A percentile compares a stretch with the other conserved stretches of the same genome.
Conservation (phyloP, 2,797 vertebrate species). For the Aphelocoma californica region DNA sequence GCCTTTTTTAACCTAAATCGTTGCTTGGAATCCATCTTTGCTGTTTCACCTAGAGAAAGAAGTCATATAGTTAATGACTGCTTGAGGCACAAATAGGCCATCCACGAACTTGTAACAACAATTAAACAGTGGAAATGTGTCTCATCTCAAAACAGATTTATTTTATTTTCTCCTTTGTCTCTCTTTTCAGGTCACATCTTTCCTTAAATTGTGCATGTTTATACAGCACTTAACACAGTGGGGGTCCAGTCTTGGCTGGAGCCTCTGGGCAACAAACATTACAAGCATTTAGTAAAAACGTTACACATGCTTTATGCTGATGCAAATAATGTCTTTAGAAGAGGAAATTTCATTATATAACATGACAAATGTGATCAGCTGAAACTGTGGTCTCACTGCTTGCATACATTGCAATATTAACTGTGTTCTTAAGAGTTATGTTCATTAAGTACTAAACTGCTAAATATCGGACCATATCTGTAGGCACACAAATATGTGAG, state of each 20-base stretch:
- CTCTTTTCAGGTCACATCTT: not conserved
- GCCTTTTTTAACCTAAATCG: not conserved
- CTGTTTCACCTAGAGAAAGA: not conserved
- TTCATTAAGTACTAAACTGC: not conserved
- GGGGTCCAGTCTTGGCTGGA: not conserved
- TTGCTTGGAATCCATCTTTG: not conserved
- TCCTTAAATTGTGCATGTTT: not conserved
- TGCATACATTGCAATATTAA: not conserved
- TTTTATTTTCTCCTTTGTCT: not conserved
- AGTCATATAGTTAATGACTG: not conserved
- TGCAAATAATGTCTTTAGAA: not conserved
- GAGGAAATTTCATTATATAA: not conserved
- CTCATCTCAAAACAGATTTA: not conserved
- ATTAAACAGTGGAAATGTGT: not conserved
- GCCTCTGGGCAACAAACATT: not conserved
- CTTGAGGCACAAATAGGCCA: not conserved
- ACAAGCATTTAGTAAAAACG: not conserved
- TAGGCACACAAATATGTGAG: not conserved
- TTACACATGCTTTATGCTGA: not conserved
- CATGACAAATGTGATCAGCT: not conserved
- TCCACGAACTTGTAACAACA: not conserved
- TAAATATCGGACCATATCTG: not conserved
- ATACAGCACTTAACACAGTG: not conserved
- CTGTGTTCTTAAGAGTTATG: not conserved
- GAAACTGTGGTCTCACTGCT: not conserved